These are phyloP conservation scores for Crotophaga sulcirostris DNA, from an alignment of 2,113 vertebrate species.

Conservation along the genomic window DNA sequence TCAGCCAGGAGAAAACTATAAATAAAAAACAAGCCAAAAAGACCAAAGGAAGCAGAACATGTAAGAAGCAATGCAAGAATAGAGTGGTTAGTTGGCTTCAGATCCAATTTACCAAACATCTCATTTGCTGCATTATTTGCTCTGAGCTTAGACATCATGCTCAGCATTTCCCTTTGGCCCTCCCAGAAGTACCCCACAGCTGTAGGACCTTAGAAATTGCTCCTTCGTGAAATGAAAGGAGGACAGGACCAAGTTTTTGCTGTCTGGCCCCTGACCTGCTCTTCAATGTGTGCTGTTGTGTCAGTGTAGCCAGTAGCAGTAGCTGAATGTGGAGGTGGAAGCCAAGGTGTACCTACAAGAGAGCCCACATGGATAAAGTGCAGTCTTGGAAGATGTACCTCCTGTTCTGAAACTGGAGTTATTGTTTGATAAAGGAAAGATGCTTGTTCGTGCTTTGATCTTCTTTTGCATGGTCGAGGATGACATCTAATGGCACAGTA, in stretches of 20 bases:
- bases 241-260: neutral
- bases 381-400: neutral
- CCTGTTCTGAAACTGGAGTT: neutral
- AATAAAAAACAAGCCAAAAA: neutral
- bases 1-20: neutral
- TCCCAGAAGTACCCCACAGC: neutral
- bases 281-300: neutral
- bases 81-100: neutral
- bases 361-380: neutral
- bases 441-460: neutral
- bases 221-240: too few relatives aligned
- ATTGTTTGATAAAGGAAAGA: neutral
- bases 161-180: neutral
- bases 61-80: neutral
- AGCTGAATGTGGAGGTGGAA: neutral
- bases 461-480: neutral
- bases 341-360: neutral
- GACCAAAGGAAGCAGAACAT: neutral
- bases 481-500: constrained; percentile 50
- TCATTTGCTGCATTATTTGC: neutral
- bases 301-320: neutral
- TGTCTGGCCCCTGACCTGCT: neutral
- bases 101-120: neutral
- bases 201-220: too few relatives aligned
- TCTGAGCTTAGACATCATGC: neutral